phyloP scores from a whole-genome alignment of 1,140 invertebrate species.

The Diplogasteroides magnus region DNA sequence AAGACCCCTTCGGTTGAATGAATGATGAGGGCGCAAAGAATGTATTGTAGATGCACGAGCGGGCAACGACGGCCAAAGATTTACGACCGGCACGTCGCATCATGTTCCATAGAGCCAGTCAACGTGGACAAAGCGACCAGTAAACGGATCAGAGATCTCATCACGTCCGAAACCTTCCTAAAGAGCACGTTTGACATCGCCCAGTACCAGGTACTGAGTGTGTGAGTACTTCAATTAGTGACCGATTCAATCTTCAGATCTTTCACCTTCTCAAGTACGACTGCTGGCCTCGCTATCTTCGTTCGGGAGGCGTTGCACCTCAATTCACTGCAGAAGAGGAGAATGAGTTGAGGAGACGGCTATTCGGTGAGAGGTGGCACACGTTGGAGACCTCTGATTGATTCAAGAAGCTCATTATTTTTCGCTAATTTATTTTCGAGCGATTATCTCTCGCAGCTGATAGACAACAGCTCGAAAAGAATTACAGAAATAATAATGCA shows the following conservation, averaged over 20 bases:
- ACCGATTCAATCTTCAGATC: constrained; percentile 32
- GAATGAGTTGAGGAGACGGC: constrained; percentile 18
- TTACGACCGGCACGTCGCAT: constrained; percentile 49
- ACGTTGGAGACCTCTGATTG: too few relatives aligned
- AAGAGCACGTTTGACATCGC: constrained; percentile 49
- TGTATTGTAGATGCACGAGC: constrained; percentile 35
- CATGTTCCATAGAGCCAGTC: constrained; percentile 52
- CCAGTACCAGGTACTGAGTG: constrained; percentile 50
- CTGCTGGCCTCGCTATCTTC: constrained; percentile 50
- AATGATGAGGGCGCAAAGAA: too few relatives aligned
- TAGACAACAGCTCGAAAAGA: too few relatives aligned
- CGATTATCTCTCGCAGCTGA: too few relatives aligned
- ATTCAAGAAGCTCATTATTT: too few relatives aligned
- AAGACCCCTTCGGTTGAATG: too few relatives aligned
- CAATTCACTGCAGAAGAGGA: constrained; percentile 32
- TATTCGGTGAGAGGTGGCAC: neutral
- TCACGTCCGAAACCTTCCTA: constrained; percentile 37
- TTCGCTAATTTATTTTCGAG: too few relatives aligned
- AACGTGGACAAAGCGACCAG: constrained; percentile 52
- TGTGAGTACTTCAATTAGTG: too few relatives aligned
- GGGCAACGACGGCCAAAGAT: constrained; percentile 40
- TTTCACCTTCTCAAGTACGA: constrained; percentile 53
- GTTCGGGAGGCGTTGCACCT: constrained; percentile 42
- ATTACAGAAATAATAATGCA: too few relatives aligned
- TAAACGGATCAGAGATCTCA: constrained; percentile 42